Percentiles rank a stretch among this genome's conserved stretches.
These are phyloP conservation scores for Caenorhabditis macrosperma DNA, from an alignment of 2,888 invertebrate species.

Conservation along the genomic window DNA sequence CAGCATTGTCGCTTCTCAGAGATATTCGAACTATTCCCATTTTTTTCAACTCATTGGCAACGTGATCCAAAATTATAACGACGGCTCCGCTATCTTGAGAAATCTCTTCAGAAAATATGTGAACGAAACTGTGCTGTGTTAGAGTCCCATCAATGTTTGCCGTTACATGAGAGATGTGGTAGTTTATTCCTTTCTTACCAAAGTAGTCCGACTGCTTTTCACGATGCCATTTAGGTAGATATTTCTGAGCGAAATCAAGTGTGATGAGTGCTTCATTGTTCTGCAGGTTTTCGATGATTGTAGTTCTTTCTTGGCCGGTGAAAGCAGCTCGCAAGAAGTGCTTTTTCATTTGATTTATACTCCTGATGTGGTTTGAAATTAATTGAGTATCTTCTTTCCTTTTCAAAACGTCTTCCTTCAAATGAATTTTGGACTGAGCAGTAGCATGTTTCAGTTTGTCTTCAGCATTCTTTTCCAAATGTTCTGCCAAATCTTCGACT, in stretches of 20 bases:
- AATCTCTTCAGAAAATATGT: background rate
- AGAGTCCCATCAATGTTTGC: background rate
- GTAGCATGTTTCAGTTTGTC: too few species aligned
- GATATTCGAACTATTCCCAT: too few species aligned
- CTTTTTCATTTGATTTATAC: too few species aligned
- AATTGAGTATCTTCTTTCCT: too few species aligned
- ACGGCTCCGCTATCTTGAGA: too few species aligned
- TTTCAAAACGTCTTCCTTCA: too few species aligned
- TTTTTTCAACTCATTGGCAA: too few species aligned
- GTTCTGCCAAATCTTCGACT: background rate
- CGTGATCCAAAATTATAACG: too few species aligned
- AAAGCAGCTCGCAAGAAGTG: slow-evolving; percentile 5
- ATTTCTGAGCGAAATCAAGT: slow-evolving; percentile 42
- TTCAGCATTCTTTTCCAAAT: background rate
- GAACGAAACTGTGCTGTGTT: slow-evolving; percentile 16
- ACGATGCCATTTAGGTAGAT: too few species aligned
- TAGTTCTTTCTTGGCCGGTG: background rate
- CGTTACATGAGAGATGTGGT: slow-evolving; percentile 20
- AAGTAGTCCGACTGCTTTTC: slow-evolving; percentile 45
- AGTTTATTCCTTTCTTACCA: slow-evolving; percentile 31
- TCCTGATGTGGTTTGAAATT: too few species aligned
- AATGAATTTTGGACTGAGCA: too few species aligned
- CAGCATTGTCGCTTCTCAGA: too few species aligned
- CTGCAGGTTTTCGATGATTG: background rate
- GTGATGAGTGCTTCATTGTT: slow-evolving; percentile 13